Evolutionary conservation across 2,113 vertebrate genomes (phyloP), one percentile per base, ranked within the genome.

Genomic region (Vidua macroura): DNA sequence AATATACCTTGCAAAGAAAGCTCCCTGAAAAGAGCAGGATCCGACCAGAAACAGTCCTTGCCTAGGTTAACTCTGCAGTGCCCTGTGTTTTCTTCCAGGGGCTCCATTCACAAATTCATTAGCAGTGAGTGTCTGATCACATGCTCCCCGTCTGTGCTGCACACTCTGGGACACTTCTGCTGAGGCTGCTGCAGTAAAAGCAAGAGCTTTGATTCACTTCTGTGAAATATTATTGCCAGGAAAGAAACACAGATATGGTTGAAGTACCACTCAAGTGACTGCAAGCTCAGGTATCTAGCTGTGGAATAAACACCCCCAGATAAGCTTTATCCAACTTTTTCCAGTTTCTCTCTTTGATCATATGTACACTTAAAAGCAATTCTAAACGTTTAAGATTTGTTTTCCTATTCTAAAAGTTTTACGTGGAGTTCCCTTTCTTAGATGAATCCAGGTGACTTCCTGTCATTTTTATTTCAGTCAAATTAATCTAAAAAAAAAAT

Each of bases 131-230:
- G 22, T 6, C 41, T 31, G 75, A 55, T 30, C 83, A 25, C 68
- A 62, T 0, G 30, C 68, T 48, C 43, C 56, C 10, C 0, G 3
- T 24, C 75, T 27, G n/a, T 2, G 37, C 31, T 46, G 46, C 20
- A n/a, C 62, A 4, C 55, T 15, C 39, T 3, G 0, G 91, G 64
- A 83, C 43, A 3, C 35, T 67, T 53, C 62, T 70, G 72, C 84
- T 31, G 39, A n/a, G 85, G 35, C 83, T 86, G 60, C 25, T 60
- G 77, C 90, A 59, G 64, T 9, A 25, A 39, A 39, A 92, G 30
- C 59, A 58, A 77, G 59, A 10, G 48, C 43, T 62, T 37, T 70
- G 51, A 63, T 73, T 24, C 30, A 16, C 51, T 85, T 39, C 16
- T 46, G 22, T 41, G 68, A 30, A 73, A 69, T 15, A 10, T 6